phyloP scores from a whole-genome alignment of 2,888 invertebrate genomes.

The Caenorhabditis sinica region DNA sequence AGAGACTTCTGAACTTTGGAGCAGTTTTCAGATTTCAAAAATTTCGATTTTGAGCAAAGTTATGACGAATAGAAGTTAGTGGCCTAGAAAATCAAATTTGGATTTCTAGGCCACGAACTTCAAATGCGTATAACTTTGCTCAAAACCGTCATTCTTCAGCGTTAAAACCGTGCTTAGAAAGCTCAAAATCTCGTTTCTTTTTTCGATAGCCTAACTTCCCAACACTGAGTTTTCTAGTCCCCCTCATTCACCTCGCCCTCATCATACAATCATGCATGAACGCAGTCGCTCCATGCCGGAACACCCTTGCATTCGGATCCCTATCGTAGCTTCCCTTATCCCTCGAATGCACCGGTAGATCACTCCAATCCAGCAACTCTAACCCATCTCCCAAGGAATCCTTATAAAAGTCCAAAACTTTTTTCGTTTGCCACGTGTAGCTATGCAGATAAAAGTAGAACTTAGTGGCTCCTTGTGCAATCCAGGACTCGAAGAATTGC shows the following conservation, averaged over 20 bases:
- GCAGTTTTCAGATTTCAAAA: no score
- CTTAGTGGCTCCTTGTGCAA: conserved; percentile 76
- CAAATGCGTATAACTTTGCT: not conserved
- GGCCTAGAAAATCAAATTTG: not conserved
- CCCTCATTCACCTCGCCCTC: conserved; percentile 51
- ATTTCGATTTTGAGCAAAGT: no score
- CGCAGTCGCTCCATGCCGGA: conserved; percentile 66
- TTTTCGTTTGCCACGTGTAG: conserved; percentile 66
- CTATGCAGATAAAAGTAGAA: conserved; percentile 77
- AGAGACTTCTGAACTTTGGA: no score
- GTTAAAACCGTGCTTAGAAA: not conserved
- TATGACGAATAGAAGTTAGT: no score
- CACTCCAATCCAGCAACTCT: conserved; percentile 71
- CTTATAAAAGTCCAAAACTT: conserved; percentile 70
- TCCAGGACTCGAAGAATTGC: conserved; percentile 77
- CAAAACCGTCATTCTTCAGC: not conserved
- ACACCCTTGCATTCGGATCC: conserved; percentile 67
- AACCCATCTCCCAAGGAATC: conserved; percentile 59
- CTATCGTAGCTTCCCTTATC: conserved; percentile 56
- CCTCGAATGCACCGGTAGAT: conserved; percentile 65
- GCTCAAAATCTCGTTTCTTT: no score
- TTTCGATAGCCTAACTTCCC: no score
- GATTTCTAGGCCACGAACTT: not conserved
- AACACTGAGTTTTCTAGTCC: no score
- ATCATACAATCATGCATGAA: conserved; percentile 72